Percentiles rank a stretch among this genome's conserved stretches.
These are phyloP conservation scores for Melopsittacus undulatus DNA, from an alignment of 2,797 vertebrate species.

Conservation along the genomic window DNA sequence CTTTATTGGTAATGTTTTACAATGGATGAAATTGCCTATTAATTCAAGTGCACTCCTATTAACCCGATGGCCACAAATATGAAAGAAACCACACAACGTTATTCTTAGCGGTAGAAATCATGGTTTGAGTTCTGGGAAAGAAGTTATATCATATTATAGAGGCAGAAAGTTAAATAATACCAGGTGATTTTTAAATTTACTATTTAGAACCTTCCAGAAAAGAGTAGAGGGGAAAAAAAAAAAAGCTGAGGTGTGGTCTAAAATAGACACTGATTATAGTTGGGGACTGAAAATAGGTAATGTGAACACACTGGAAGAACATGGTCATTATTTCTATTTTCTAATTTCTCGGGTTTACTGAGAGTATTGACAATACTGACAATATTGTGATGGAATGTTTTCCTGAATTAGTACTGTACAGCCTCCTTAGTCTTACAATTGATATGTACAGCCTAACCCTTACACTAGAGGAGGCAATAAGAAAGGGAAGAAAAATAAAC, in stretches of 20 bases:
- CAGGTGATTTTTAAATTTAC: background rate
- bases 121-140: background rate
- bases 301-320: background rate
- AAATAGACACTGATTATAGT: background rate
- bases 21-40: background rate
- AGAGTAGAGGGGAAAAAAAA: background rate
- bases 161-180: background rate
- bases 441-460: background rate
- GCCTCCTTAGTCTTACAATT: background rate
- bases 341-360: background rate
- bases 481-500: background rate
- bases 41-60: background rate
- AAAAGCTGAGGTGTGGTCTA: background rate
- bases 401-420: background rate
- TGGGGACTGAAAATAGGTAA: background rate
- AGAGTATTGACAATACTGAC: background rate
- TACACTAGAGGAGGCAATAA: background rate
- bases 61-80: background rate
- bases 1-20: background rate
- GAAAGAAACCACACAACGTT: background rate
- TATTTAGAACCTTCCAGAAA: background rate
- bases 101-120: background rate
- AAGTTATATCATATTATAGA: background rate
- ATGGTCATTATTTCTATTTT: background rate
- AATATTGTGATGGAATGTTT: background rate